A percentile compares a stretch with the other conserved stretches of the same genome.
Evolutionary conservation across 1,140 invertebrate genomes (phyloP).

Genomic region (Brachionus calyciflorus): DNA sequence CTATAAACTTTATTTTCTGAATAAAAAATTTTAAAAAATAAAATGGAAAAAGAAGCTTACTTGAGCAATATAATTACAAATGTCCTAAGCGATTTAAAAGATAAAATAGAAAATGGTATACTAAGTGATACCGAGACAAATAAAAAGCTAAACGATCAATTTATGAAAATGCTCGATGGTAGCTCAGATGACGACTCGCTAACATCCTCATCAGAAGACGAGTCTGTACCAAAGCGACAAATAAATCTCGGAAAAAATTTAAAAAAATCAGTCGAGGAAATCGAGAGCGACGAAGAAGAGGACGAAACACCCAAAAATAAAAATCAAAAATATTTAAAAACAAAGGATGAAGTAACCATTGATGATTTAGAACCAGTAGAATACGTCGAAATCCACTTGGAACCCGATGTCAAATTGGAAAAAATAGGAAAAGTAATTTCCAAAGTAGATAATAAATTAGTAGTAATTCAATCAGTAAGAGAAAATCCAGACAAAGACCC

Average conservation of each 20-base stretch:
- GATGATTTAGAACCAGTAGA: slow-evolving; percentile 33
- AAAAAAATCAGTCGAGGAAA: not conserved
- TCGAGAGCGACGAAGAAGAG: slow-evolving; percentile 15
- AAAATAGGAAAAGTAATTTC: slow-evolving; percentile 41
- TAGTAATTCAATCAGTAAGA: slow-evolving; percentile 5
- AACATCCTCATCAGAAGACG: slow-evolving; percentile 5
- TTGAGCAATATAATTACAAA: not conserved
- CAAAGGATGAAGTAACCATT: slow-evolving; percentile 26
- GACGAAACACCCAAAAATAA: not conserved
- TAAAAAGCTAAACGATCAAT: not conserved
- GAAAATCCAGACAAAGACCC: slow-evolving; percentile 9
- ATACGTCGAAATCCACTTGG: slow-evolving; percentile 28
- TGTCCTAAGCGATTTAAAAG: not conserved
- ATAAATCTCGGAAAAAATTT: not conserved
- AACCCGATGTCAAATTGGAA: slow-evolving; percentile 2
- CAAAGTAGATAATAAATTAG: slow-evolving; percentile 20
- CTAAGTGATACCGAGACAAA: not conserved
- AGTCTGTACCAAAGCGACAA: not conserved
- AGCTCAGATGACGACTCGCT: not conserved
- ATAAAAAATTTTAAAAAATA: not conserved
- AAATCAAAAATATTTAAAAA: slow-evolving; percentile 38
- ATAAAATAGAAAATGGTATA: slow-evolving; percentile 19
- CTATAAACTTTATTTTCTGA: too few species aligned
- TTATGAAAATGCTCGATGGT: slow-evolving; percentile 16
- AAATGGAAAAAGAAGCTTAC: not conserved